phyloP scores from a whole-genome alignment of 1,140 invertebrate species.

The Apis mellifera region Amel_HAv3.1 CM009936.2:4674501-4675000 shows the following conservation, averaged over 20 bases:
- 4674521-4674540: not conserved
- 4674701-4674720: not conserved
- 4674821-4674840: no score
- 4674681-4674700: conserved; percentile 18
- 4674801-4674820: not conserved
- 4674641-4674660: conserved; percentile 20
- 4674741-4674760: not conserved
- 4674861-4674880: no score
- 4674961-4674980: no score
- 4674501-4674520: not conserved
- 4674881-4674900: no score
- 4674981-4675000: no score
- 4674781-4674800: not conserved
- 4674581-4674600: conserved; percentile 4
- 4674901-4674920: no score
- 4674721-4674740: not conserved
- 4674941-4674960: no score
- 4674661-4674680: conserved; percentile 2
- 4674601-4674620: conserved; percentile 25
- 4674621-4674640: conserved; percentile 9
- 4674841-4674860: no score
- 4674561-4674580: not conserved
- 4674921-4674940: no score
- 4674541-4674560: not conserved
- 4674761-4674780: conserved; percentile 3